Evolutionary conservation across 2,113 vertebrate genomes (phyloP), one percentile per base, ranked within the genome.

Genomic region (Megaceryle maxima): DNA sequence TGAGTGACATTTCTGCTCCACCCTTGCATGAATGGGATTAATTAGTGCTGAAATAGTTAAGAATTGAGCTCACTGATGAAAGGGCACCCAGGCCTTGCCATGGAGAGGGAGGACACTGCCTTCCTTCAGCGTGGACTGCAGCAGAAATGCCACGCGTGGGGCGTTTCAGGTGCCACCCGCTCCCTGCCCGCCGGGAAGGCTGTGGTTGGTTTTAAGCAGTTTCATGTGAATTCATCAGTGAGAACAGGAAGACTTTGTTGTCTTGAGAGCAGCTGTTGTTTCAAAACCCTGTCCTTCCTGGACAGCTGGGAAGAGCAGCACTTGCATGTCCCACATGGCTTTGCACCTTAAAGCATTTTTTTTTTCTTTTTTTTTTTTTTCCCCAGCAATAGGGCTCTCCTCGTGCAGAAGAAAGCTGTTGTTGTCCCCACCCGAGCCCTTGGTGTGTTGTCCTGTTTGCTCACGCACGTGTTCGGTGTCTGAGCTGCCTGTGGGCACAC

Each of bases 381-480:
- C 68, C 48, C 46, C 29, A 64, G 84, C 22, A 73, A 5, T 4
- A 24, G 24, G 35, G 33, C 16, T 94, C 81, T 80, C 56, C 10
- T 83, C 1, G 1, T 1, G 11, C 60, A 51, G 53, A 59, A 53
- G 13, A n/a, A 68, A 78, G 74, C 57, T 69, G 53, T 4, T 37
- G 44, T 39, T 16, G 31, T 56, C 43, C n/a, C 48, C 67, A 51
- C 37, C n/a, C 7, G 2, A 21, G 59, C 59, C 31, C 55, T 41
- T 25, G 50, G 33, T 11, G 4, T 1, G 0, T 20, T 20, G 33
- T 28, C 20, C 50, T 28, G 13, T 25, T 44, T 69, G 78, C 46
- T 82, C 25, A 35, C 1, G 0, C 53, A 19, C 1, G 0, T 1
- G 0, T 6, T 43, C 0, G 2, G 28, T 2, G 5, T 5, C 67